Percentiles rank a stretch among this genome's conserved stretches.
These are phyloP conservation scores for Nebria ingens DNA, from an alignment of 1,140 invertebrate genomes.

Conservation along the genomic window DNA sequence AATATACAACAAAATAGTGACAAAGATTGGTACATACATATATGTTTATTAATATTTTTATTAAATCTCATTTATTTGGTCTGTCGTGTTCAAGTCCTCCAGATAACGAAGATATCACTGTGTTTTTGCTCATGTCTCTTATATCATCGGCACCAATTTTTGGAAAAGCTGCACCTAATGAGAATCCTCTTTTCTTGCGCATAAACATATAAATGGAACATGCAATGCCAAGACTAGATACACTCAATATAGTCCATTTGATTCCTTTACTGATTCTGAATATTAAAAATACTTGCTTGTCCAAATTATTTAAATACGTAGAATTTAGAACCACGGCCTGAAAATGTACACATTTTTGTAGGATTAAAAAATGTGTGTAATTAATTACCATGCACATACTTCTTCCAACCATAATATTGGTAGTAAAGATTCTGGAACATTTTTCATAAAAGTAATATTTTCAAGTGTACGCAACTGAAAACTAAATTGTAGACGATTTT, in stretches of 20 bases:
- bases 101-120: neutral
- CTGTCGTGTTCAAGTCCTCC: no score
- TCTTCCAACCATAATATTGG: constrained; percentile 73
- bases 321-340: neutral
- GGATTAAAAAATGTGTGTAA: neutral
- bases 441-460: constrained; percentile 53
- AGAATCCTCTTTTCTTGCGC: neutral
- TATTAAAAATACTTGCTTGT: neutral
- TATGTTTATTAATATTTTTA: no score
- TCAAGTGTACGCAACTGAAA: constrained; percentile 50
- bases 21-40: no score
- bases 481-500: constrained; percentile 61
- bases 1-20: no score
- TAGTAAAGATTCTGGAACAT: constrained; percentile 46
- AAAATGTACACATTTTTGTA: neutral
- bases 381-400: constrained; percentile 29
- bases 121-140: neutral
- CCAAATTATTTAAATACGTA: neutral
- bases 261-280: neutral
- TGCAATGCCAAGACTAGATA: neutral
- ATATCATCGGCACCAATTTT: neutral
- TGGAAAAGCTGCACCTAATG: neutral
- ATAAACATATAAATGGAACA: neutral
- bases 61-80: no score
- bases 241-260: neutral